Base-by-base conservation (phyloP, 2,888 invertebrate species). In the Hecatera dysodea region DNA sequence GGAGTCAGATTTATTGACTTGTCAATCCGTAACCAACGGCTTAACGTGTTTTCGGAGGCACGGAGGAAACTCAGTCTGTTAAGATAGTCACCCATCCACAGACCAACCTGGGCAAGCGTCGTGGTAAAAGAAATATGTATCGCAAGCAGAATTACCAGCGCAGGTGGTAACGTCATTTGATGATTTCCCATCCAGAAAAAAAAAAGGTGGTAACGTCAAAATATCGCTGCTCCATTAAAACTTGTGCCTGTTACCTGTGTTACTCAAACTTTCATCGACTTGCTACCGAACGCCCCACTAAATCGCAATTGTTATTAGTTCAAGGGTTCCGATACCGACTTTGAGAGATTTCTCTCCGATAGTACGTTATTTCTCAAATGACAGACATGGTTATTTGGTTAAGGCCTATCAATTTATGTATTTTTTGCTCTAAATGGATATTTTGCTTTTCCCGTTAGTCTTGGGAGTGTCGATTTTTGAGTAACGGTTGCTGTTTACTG, bases 271-370 rank as follows among this genome's bases (percentile, higher is more conserved):
- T 89, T 85, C 80, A 67, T 76, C 80, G 85, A 88, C 86, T 88
- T 89, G 74, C 81, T 82, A 76, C 80, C 83, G 78, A 87, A 85
- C 84, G 84, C 83, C 82, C 72, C 78, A 86, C 86, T 87, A 88
- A 89, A 89, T 88, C 83, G 81, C 86, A 86, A 89, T 86, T 89
- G 88, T 89, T 89, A 86, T 88, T 88, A 87, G 87, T 89, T 89
- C 75, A 82, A 86, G 86, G 79, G 80, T 88, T 83, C 77, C 75
- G 83, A 86, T 82, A 78, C 60, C 59, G 57, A 64, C 57, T 77
- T 71, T 53, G 33, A 59, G 59, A 72, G 27, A 62, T 74, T 77
- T 77, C 55, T 67, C 62, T 39, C 15, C 57, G 42, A 81, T 66
- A 33, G 63, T 74, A 71, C 24, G 72, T 71, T 62, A 46, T 66